Evolutionary conservation across 2,113 vertebrate species (phyloP).

Genomic region (Elephantulus edwardii): DNA sequence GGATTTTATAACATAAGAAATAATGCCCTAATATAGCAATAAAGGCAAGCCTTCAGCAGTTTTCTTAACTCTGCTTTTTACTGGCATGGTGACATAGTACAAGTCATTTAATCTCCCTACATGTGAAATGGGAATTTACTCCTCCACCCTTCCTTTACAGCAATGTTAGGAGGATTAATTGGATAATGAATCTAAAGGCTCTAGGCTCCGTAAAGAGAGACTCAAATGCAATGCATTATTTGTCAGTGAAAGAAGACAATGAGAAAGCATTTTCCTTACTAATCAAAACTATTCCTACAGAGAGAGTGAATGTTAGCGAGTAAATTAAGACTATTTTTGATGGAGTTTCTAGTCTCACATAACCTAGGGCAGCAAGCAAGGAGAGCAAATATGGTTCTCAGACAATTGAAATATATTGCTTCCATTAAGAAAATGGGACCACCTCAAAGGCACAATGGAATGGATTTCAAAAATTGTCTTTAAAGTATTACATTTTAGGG

Average conservation of each 20-base stretch:
- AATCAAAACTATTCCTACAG: slow-evolving; percentile 64
- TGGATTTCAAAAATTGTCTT: slow-evolving; percentile 54
- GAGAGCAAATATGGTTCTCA: slow-evolving; percentile 29
- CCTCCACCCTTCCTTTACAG: slow-evolving; percentile 49
- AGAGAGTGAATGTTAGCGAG: slow-evolving; percentile 44
- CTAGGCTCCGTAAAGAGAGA: slow-evolving; percentile 58
- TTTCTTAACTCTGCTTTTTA: slow-evolving; percentile 49
- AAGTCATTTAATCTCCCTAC: slow-evolving; percentile 65
- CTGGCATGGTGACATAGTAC: slow-evolving; percentile 36
- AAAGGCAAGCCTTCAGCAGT: slow-evolving; percentile 53
- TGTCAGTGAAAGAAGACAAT: slow-evolving; percentile 59
- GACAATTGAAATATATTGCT: slow-evolving; percentile 60
- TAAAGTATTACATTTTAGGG: too few species aligned
- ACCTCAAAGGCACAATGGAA: slow-evolving; percentile 46
- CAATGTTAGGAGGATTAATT: slow-evolving; percentile 73
- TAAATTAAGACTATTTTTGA: slow-evolving; percentile 71
- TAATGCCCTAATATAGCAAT: slow-evolving; percentile 36
- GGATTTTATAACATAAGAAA: slow-evolving; percentile 62
- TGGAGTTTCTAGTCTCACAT: slow-evolving; percentile 45
- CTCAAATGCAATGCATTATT: slow-evolving; percentile 47
- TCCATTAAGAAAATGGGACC: slow-evolving; percentile 58
- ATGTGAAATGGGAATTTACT: slow-evolving; percentile 62
- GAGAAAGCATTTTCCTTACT: slow-evolving; percentile 38
- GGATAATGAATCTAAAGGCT: slow-evolving; percentile 74
- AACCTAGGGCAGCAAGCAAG: slow-evolving; percentile 41